Base-by-base conservation (phyloP, 2,113 vertebrate genomes). In the Nibea coibor region DNA sequence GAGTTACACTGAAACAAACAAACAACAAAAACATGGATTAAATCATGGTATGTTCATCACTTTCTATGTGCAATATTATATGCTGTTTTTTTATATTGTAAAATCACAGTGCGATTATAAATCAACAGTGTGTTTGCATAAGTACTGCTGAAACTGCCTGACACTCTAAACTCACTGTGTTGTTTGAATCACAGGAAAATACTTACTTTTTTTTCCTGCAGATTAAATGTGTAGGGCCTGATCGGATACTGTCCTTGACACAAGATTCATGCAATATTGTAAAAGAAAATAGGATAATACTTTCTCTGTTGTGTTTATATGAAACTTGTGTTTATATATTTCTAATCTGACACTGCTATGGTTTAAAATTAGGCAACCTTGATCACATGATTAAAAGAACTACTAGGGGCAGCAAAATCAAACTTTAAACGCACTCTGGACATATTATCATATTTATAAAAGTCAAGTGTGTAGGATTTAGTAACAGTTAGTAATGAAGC, bases 1-100 rank as follows among this genome's bases (percentile, higher is more conserved):
- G 28, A n/a, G 65, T 42, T 22, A n/a, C 26, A 72, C 28, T 70
- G 24, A 75, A 51, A 71, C 22, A 57, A 39, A 42, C 31, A 78
- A 26, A 35, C 3, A 14, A 10, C 42, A 22, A 24, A 43, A 19
- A 51, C 51, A 20, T n/a, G 51, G 42, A 22, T 31, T 19, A 24
- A 63, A 35, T 42, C 31, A 16, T 4, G 31, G 28, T 11, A 57
- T 24, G 5, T 17, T 35, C 31, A 35, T 7, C 31, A 35, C 31
- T 35, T 35, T 35, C 31, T 35, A n/a, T 62, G 19, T 59, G 26
- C 28, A 20, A 1, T 17, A 31, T 59, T 19, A 10, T 19, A 19
- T 9, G 28, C 9, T 4, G 31, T 35, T 35, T 35, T 35, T 35
- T 35, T 6, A 35, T 35, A 19, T 9, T 11, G 3, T n/a, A 39